A percentile compares a stretch with the other conserved stretches of the same genome.
Conservation (phyloP, 2,797 vertebrate genomes). For the Sebastes minor region DNA sequence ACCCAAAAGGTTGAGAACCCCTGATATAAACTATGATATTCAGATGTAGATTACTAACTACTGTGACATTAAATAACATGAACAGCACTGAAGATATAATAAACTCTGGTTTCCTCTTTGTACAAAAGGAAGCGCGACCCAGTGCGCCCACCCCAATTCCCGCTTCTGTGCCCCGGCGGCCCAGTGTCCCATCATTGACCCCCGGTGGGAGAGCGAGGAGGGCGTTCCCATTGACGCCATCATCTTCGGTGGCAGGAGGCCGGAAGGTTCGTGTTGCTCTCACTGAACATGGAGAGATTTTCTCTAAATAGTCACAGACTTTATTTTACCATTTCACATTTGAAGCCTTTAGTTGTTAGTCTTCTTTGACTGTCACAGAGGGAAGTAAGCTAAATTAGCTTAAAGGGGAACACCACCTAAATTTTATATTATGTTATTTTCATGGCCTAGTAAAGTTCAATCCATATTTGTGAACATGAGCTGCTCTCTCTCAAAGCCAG, state of each 20-base stretch:
- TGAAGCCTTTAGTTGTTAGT: background rate
- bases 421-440: too few species aligned
- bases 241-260: slow-evolving; percentile 92
- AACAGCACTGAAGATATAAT: background rate
- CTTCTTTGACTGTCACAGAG: background rate
- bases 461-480: too few species aligned
- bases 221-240: slow-evolving; percentile 95
- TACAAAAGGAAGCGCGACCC: slow-evolving; percentile 80
- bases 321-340: background rate
- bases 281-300: background rate
- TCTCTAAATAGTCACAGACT: background rate
- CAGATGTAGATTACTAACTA: background rate
- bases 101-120: background rate
- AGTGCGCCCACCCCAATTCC: slow-evolving; percentile 91
- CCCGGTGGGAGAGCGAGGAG: slow-evolving; percentile 90
- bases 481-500: too few species aligned
- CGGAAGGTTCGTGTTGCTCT: slow-evolving; percentile 81
- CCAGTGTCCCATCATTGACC: slow-evolving; percentile 94
- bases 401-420: too few species aligned
- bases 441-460: too few species aligned
- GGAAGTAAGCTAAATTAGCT: too few species aligned
- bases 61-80: background rate
- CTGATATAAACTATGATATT: background rate
- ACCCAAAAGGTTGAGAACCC: too few species aligned
- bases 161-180: slow-evolving; percentile 91